Percentiles rank a stretch among this genome's conserved stretches.
Conservation (phyloP, 2,113 vertebrate genomes). For the Laticauda colubrina region DNA sequence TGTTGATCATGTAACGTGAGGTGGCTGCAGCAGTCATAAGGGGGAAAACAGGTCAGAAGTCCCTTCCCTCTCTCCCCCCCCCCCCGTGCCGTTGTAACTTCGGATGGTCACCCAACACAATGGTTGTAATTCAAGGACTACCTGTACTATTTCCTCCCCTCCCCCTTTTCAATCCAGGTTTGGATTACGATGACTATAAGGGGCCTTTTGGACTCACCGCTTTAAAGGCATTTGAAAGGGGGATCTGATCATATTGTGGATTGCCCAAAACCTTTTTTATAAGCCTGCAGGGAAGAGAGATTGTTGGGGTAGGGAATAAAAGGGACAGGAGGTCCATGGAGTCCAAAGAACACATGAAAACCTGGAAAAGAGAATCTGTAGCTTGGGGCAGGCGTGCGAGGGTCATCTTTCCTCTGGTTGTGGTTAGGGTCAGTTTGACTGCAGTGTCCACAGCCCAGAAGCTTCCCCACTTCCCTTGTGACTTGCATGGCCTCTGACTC, state of each 20-base stretch:
- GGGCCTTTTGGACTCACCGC: not conserved
- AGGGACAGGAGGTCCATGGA: too few species aligned
- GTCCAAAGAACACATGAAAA: not conserved
- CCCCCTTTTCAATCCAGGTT: too few species aligned
- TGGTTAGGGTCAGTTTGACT: constrained; percentile 25
- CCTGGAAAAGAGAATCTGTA: not conserved
- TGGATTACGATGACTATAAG: not conserved
- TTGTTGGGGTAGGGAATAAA: not conserved
- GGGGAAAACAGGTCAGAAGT: not conserved
- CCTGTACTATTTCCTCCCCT: not conserved
- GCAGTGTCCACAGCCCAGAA: constrained; percentile 34
- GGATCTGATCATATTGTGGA: not conserved
- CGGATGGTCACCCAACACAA: not conserved
- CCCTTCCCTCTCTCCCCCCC: too few species aligned
- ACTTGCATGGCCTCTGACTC: constrained; percentile 60
- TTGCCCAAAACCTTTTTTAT: not conserved
- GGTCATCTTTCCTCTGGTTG: not conserved
- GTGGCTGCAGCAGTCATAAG: not conserved
- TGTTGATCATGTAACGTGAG: not conserved
- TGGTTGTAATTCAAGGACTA: not conserved
- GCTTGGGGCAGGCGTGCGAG: not conserved
- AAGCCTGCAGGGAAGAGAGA: not conserved
- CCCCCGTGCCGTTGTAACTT: not conserved
- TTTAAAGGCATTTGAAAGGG: too few species aligned
- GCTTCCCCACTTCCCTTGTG: not conserved